Evolutionary conservation across 1,140 invertebrate species (phyloP).

Genomic region (Spodoptera litura): DNA sequence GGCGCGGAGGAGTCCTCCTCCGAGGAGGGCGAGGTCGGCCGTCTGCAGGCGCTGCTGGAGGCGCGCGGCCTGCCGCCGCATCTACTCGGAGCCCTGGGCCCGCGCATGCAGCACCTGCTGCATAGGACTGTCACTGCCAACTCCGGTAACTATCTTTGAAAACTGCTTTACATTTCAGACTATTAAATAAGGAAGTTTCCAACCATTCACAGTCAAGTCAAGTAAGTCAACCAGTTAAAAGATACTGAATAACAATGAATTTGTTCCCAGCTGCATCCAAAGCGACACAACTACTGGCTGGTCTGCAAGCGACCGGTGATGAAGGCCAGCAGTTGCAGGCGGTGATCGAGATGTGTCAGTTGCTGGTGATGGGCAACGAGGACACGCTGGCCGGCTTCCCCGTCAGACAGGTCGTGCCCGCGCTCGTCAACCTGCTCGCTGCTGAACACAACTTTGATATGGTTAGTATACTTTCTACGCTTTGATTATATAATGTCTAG

Average conservation of each 20-base stretch:
- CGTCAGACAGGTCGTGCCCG: slow-evolving; percentile 98
- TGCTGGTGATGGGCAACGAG: slow-evolving; percentile 99
- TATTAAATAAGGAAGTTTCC: no score
- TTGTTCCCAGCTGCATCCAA: slow-evolving; percentile 89
- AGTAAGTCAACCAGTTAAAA: no score
- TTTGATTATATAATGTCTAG: no score
- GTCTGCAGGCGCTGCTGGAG: slow-evolving; percentile 96
- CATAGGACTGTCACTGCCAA: slow-evolving; percentile 96
- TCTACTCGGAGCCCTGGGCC: slow-evolving; percentile 97
- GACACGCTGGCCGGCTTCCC: slow-evolving; percentile 99
- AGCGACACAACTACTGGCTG: slow-evolving; percentile 97
- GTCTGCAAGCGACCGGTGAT: slow-evolving; percentile 96
- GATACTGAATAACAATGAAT: neutral
- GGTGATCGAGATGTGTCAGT: slow-evolving; percentile 99
- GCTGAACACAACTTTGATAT: slow-evolving; percentile 99
- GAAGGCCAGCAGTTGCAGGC: slow-evolving; percentile 98
- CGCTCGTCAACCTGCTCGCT: slow-evolving; percentile 94
- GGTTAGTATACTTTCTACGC: slow-evolving; percentile 81
- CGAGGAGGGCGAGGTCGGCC: slow-evolving; percentile 95
- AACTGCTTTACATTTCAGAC: neutral
- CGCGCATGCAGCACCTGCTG: slow-evolving; percentile 98
- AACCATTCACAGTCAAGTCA: no score
- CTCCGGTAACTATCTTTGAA: slow-evolving; percentile 86
- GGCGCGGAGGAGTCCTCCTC: slow-evolving; percentile 87
- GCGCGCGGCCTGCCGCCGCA: slow-evolving; percentile 97